Evolutionary conservation across 2,113 vertebrate species (phyloP).

Genomic region (Triplophysa siluroides): DNA sequence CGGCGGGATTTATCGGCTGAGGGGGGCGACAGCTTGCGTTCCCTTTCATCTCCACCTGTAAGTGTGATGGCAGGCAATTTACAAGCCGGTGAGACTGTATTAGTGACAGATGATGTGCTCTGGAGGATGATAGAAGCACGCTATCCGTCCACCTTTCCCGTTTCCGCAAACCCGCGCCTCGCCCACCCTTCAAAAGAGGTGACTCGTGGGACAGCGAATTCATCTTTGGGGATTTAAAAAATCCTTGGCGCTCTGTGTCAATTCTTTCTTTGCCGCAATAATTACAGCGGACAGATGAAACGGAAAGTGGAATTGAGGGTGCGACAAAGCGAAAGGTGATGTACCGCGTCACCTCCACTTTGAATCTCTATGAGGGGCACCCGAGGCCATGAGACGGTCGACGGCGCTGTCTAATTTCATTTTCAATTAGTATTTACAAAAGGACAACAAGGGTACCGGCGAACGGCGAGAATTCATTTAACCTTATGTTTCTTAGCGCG

Average conservation of each 20-base stretch:
- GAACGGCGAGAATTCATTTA: conserved; percentile 13
- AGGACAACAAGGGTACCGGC: conserved; percentile 2
- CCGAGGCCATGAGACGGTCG: neutral
- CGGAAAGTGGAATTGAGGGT: neutral
- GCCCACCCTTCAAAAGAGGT: conserved; percentile 1
- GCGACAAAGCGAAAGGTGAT: neutral
- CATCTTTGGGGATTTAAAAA: conserved; percentile 21
- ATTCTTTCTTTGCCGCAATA: neutral
- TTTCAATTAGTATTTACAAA: conserved; percentile 35
- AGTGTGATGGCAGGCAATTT: conserved; percentile 54
- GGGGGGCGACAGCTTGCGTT: conserved; percentile 39
- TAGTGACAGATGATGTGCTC: conserved; percentile 34
- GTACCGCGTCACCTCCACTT: neutral
- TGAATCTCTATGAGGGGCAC: neutral
- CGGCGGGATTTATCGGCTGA: conserved; percentile 43
- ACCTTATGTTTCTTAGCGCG: neutral
- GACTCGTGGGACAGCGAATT: conserved; percentile 6
- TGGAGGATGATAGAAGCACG: conserved; percentile 4
- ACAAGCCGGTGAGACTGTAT: conserved; percentile 38
- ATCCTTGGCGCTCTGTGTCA: neutral
- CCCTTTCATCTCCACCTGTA: conserved; percentile 39
- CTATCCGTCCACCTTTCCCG: neutral
- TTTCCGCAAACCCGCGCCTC: conserved; percentile 8
- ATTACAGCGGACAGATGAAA: neutral
- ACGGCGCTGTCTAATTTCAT: conserved; percentile 7